Percentiles rank a stretch among this genome's conserved stretches.
Evolutionary conservation across 2,888 invertebrate genomes (phyloP).

Genomic region (Polylopha cassiicola): DNA sequence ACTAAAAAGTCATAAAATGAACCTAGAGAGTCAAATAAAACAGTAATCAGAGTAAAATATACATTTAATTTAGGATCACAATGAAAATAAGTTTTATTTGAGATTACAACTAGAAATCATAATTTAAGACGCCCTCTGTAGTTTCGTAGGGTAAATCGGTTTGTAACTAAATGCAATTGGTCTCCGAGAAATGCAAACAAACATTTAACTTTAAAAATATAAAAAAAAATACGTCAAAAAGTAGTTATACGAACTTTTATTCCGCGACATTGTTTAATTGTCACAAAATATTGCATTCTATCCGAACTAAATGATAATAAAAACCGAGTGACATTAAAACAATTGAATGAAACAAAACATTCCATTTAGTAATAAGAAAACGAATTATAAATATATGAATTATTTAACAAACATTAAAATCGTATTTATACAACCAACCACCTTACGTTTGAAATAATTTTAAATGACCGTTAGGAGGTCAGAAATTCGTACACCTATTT

Average conservation of each 20-base stretch:
- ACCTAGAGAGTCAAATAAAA: constrained; percentile 44
- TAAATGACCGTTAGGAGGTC: constrained; percentile 46
- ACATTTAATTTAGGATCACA: constrained; percentile 74
- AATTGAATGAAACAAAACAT: constrained; percentile 27
- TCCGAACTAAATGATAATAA: constrained; percentile 4
- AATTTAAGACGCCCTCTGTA: constrained; percentile 22
- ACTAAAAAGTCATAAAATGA: too few species aligned
- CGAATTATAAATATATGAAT: constrained; percentile 43
- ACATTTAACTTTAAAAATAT: constrained; percentile 8
- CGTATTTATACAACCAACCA: constrained; percentile 41
- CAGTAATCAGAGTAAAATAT: constrained; percentile 44
- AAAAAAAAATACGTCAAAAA: neutral
- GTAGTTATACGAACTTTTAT: too few species aligned
- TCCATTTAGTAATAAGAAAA: constrained; percentile 35
- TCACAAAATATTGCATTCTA: constrained; percentile 13
- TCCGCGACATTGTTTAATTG: neutral
- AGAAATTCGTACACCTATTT: constrained; percentile 58
- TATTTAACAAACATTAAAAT: constrained; percentile 49
- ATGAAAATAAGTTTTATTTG: constrained; percentile 41
- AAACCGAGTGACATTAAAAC: too few species aligned
- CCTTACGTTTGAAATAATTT: constrained; percentile 43
- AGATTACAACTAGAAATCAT: constrained; percentile 46
- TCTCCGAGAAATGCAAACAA: constrained; percentile 24
- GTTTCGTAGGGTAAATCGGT: constrained; percentile 10
- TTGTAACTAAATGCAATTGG: constrained; percentile 26